Evolutionary conservation across 2,113 vertebrate species (phyloP).

Genomic region (Helogale parvula): DNA sequence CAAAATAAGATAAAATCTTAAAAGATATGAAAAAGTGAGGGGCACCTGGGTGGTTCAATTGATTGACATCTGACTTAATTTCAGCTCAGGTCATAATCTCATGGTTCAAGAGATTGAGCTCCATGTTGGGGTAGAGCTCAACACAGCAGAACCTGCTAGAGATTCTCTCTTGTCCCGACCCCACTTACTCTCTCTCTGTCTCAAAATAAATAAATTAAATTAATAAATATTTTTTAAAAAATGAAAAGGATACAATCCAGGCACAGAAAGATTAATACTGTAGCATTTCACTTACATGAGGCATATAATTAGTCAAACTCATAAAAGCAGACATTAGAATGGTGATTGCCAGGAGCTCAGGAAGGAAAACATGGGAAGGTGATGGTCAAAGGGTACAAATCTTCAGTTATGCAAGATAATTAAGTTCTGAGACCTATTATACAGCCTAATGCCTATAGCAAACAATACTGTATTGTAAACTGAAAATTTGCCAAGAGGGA

Average conservation of each 20-base stretch:
- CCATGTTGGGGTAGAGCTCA: no score
- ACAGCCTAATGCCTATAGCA: background rate
- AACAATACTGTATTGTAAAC: background rate
- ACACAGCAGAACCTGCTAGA: no score
- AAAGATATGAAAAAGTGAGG: background rate
- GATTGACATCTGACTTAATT: no score
- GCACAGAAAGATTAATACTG: background rate
- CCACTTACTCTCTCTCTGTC: no score
- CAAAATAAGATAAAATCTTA: background rate
- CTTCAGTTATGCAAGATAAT: background rate
- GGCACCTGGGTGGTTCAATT: no score
- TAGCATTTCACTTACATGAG: background rate
- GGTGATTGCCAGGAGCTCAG: background rate
- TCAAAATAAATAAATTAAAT: no score
- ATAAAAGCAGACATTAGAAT: background rate
- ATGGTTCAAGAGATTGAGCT: no score
- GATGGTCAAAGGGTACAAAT: background rate
- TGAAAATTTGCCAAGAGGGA: background rate
- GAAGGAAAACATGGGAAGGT: background rate
- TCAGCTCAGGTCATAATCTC: no score
- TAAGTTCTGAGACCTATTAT: background rate
- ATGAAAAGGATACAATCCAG: background rate
- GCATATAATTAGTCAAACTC: background rate
- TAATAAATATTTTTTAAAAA: no score
- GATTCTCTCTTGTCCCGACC: no score